phyloP scores from a whole-genome alignment of 2,888 invertebrate genomes.

The Tribolium freemani region DNA sequence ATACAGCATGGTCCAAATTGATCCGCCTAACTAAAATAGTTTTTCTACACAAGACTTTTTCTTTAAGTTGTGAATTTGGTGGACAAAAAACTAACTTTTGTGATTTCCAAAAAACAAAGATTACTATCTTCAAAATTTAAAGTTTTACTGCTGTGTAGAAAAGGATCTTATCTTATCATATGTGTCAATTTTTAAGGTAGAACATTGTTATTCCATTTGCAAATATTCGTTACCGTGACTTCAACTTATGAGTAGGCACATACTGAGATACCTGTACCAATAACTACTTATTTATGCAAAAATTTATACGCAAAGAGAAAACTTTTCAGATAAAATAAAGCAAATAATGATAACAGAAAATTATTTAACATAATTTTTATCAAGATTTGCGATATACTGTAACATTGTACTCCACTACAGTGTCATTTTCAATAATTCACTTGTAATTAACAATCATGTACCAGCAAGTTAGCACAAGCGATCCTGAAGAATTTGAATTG shows the following conservation, averaged over 20 bases:
- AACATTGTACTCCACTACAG: not conserved
- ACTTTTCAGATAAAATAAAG: not conserved
- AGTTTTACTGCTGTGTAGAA: too few relatives aligned
- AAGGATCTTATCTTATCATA: too few relatives aligned
- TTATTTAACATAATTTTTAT: not conserved
- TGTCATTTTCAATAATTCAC: not conserved
- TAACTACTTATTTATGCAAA: not conserved
- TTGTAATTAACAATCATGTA: constrained; percentile 6
- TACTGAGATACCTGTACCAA: not conserved
- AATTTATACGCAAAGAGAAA: not conserved
- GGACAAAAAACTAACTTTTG: too few relatives aligned
- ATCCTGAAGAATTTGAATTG: constrained; percentile 10
- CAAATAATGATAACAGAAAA: constrained; percentile 6
- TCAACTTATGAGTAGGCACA: not conserved
- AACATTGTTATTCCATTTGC: too few relatives aligned
- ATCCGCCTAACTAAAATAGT: too few relatives aligned
- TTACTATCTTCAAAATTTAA: too few relatives aligned
- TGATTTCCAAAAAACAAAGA: too few relatives aligned
- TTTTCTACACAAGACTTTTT: too few relatives aligned
- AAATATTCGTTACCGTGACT: not conserved
- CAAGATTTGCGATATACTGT: not conserved
- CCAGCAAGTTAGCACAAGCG: constrained; percentile 25
- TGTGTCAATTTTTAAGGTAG: too few relatives aligned
- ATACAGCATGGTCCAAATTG: too few relatives aligned
- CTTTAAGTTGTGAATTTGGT: too few relatives aligned